These are phyloP conservation scores for Pemphigus obesinymphae DNA, from an alignment of 1,140 invertebrate species.

Conservation along the genomic window DNA sequence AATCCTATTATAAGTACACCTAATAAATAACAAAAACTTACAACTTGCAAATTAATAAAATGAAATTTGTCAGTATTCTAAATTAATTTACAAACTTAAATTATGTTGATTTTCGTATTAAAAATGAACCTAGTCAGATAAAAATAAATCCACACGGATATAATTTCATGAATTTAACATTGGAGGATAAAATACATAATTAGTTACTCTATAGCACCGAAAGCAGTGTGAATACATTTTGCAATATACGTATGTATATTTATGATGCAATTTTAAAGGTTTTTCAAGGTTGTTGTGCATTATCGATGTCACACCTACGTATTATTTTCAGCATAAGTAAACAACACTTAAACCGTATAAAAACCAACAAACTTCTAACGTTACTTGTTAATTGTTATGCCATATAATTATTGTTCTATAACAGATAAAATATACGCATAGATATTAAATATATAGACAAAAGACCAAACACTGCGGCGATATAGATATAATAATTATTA, in stretches of 20 bases:
- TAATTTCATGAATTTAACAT: no score
- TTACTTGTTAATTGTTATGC: background rate
- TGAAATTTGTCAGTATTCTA: no score
- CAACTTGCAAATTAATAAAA: no score
- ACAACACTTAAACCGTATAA: background rate
- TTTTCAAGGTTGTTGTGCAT: background rate
- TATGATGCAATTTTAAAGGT: constrained; percentile 13
- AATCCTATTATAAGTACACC: no score
- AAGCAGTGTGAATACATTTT: background rate
- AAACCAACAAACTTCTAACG: background rate
- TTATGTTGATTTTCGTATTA: no score
- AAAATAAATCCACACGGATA: no score
- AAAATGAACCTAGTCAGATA: no score
- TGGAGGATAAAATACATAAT: no score
- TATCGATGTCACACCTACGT: constrained; percentile 11
- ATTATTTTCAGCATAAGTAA: background rate
- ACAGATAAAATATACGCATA: background rate
- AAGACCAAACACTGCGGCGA: background rate
- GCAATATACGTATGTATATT: background rate
- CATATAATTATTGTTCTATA: background rate
- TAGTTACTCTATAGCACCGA: background rate
- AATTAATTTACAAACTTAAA: no score
- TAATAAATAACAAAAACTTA: no score
- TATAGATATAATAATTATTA: no score
- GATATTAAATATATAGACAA: background rate